Base-by-base conservation (phyloP, 2,888 invertebrate species). In the Tachystola acroxantha region DNA sequence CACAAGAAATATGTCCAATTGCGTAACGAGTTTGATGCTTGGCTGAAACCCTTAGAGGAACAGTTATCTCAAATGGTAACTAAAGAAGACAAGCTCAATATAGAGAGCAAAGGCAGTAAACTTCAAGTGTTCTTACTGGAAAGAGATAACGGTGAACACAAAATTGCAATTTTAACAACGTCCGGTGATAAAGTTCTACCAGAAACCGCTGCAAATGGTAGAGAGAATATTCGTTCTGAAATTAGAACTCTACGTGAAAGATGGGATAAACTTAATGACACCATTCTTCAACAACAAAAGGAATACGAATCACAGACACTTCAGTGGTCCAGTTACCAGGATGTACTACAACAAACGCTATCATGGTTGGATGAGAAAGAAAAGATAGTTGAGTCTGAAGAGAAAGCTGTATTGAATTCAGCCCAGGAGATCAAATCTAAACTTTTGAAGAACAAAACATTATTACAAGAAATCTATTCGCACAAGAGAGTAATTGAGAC, bases 401-500 rank as follows among this genome's bases (percentile, higher is more conserved):
- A 92, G 48, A 90, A 92, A 2, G 85, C 90, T 2, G 89, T 91
- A 27, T 92, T 94, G 79, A 91, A 93, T 31, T 94, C 94, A 2
- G 89, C 94, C 3, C 96, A 95, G 70, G 96, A 97, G 71, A 92
- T 95, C 6, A 90, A 94, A 43, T 93, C 95, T 0, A 95, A 94
- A 68, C 71, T 96, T 25, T 84, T 95, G 19, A 96, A 96, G 71
- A 92, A 94, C 60, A 96, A 95, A 89, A 93, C 95, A 0, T 88
- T 93, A 31, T 89, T 95, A 36, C 97, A 98, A 81, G 98, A 98
- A 78, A 95, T 97, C 13, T 84, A 92, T 39, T 94, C 96, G 0
- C 95, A 98, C 64, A 97, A 97, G 68, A 89, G 96, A 49, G 92
- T 97, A 3, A 92, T 98, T 27, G 97, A 98, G 79, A 93, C 94